A percentile compares a stretch with the other conserved stretches of the same genome.
phyloP scores from a whole-genome alignment of 2,888 invertebrate species.

The Eristalis arbustorum region DNA sequence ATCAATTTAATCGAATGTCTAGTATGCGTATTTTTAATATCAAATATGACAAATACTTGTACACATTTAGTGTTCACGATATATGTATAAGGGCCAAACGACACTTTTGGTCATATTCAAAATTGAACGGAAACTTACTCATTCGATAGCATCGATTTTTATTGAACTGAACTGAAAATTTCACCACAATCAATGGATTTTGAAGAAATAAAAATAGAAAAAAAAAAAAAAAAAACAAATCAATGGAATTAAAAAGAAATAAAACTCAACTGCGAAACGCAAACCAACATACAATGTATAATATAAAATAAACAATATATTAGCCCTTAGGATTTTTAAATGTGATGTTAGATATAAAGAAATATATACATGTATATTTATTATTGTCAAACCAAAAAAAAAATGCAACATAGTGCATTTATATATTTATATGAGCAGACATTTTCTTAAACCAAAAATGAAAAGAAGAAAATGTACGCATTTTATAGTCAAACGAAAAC shows the following conservation, averaged over 20 bases:
- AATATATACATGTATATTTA: slow-evolving; percentile 62
- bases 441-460: slow-evolving; percentile 54
- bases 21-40: slow-evolving; percentile 30
- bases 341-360: slow-evolving; percentile 71
- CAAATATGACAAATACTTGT: slow-evolving; percentile 36
- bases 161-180: slow-evolving; percentile 70
- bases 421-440: slow-evolving; percentile 53
- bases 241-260: slow-evolving; percentile 51
- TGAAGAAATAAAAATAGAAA: too few relatives aligned
- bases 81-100: slow-evolving; percentile 41
- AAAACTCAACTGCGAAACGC: neutral
- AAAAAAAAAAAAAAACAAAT: slow-evolving; percentile 29
- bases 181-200: slow-evolving; percentile 68
- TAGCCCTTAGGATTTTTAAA: slow-evolving; percentile 70
- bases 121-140: slow-evolving; percentile 50
- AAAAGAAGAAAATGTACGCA: slow-evolving; percentile 28
- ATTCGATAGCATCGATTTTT: slow-evolving; percentile 66
- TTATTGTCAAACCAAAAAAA: slow-evolving; percentile 42
- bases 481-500: slow-evolving; percentile 55
- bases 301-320: slow-evolving; percentile 39
- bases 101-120: slow-evolving; percentile 37
- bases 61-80: slow-evolving; percentile 52
- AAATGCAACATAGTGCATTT: slow-evolving; percentile 66
- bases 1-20: slow-evolving; percentile 12
- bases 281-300: slow-evolving; percentile 12